Evolutionary conservation across 2,113 vertebrate species (phyloP).

Genomic region (Poeciliopsis retropinna): DNA sequence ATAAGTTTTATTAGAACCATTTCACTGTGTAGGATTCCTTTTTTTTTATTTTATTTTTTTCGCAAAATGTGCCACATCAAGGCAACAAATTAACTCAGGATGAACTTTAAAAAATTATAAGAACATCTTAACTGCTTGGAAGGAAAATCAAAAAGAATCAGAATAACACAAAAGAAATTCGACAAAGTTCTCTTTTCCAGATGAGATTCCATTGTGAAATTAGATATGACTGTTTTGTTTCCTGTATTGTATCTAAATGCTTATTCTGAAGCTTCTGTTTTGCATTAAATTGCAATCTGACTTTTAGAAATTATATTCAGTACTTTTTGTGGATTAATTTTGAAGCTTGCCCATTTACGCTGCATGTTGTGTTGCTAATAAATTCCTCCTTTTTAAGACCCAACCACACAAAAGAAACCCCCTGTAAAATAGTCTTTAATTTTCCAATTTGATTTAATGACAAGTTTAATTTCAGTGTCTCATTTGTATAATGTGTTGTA

Average conservation of each 20-base stretch:
- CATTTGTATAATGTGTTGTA: not conserved
- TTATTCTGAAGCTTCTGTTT: not conserved
- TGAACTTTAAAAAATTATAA: not conserved
- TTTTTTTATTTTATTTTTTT: rapidly evolving
- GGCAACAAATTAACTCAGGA: not conserved
- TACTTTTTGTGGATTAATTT: not conserved
- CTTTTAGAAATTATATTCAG: not conserved
- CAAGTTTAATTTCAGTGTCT: conserved; percentile 7
- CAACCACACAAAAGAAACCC: not conserved
- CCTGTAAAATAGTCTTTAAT: not conserved
- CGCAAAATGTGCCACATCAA: not conserved
- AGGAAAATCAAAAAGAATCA: not conserved
- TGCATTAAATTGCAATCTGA: not conserved
- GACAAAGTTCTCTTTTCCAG: too few species aligned
- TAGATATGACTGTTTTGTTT: too few species aligned
- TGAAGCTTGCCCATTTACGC: not conserved
- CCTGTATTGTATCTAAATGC: not conserved
- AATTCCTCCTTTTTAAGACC: not conserved
- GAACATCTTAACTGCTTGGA: not conserved
- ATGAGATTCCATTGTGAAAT: too few species aligned
- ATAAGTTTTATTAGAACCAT: not conserved
- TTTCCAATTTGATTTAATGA: not conserved
- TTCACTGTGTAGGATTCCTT: not conserved
- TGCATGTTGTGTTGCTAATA: not conserved
- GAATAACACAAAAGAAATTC: too few species aligned